These are phyloP conservation scores for Cossypha caffra DNA, from an alignment of 2,797 vertebrate genomes.

Conservation along the genomic window DNA sequence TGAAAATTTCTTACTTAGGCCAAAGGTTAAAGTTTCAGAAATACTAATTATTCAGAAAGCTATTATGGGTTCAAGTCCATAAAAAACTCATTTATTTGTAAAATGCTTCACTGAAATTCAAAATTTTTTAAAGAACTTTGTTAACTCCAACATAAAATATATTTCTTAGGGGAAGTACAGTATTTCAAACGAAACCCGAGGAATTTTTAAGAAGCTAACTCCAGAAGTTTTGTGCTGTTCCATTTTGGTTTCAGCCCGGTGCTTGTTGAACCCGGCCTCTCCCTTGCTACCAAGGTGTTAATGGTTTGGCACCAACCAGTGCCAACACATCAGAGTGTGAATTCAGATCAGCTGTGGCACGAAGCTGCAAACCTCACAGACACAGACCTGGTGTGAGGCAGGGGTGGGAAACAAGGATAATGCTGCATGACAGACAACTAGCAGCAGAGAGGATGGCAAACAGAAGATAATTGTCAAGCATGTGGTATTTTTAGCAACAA, in stretches of 20 bases:
- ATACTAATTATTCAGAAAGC: background rate
- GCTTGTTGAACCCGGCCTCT: background rate
- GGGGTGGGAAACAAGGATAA: slow-evolving; percentile 18
- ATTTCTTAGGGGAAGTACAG: background rate
- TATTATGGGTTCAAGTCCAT: background rate
- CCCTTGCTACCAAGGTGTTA: slow-evolving; percentile 1
- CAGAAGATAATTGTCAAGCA: slow-evolving; percentile 31
- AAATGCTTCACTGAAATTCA: background rate
- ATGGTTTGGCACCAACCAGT: background rate
- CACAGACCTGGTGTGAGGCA: background rate
- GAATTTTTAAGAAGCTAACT: background rate
- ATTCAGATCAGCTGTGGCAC: background rate
- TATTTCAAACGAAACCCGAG: background rate
- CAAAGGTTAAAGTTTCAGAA: background rate
- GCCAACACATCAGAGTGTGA: slow-evolving; percentile 26
- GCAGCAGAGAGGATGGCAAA: slow-evolving; percentile 17
- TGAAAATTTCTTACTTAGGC: background rate
- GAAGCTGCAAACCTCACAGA: background rate
- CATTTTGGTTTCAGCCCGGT: background rate
- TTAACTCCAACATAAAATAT: fast-evolving
- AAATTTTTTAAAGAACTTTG: background rate
- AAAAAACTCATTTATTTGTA: background rate
- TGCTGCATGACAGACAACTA: background rate
- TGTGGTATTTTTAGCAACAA: slow-evolving; percentile 58
- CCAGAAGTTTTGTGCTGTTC: background rate